Conservation (phyloP, 2,888 invertebrate species). For the Tetranychus truncatus region DNA sequence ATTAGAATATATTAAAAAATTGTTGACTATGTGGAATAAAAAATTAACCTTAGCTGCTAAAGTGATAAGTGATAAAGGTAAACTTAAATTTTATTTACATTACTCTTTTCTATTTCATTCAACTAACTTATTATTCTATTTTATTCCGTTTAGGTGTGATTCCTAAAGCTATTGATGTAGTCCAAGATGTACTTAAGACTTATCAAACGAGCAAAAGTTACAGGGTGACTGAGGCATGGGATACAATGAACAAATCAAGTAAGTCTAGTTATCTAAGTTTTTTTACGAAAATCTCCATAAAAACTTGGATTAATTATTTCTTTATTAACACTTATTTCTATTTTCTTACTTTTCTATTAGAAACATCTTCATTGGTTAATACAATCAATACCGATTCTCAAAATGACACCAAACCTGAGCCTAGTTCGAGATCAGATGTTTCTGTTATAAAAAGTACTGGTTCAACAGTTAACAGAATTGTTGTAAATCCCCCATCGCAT, state of each 20-base stretch:
- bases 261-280: too few relatives aligned
- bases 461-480: not conserved
- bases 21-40: constrained; percentile 16
- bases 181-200: constrained; percentile 13
- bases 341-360: not conserved
- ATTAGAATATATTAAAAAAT: constrained; percentile 9
- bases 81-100: not conserved
- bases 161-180: constrained; percentile 15
- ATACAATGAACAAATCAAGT: not conserved
- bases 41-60: not conserved
- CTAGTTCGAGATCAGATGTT: not conserved
- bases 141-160: constrained; percentile 9
- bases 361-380: not conserved
- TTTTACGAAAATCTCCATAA: not conserved
- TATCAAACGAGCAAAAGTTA: constrained; percentile 14
- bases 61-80: constrained; percentile 9
- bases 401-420: not conserved
- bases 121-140: not conserved
- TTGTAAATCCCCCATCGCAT: not conserved
- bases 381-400: not conserved
- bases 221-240: constrained; percentile 13
- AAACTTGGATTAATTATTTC: too few relatives aligned
- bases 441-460: not conserved
- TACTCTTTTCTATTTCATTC: too few relatives aligned
- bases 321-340: too few relatives aligned